These are phyloP conservation scores for Ictalurus punctatus DNA, from an alignment of 2,113 vertebrate species.

Conservation along the genomic window DNA sequence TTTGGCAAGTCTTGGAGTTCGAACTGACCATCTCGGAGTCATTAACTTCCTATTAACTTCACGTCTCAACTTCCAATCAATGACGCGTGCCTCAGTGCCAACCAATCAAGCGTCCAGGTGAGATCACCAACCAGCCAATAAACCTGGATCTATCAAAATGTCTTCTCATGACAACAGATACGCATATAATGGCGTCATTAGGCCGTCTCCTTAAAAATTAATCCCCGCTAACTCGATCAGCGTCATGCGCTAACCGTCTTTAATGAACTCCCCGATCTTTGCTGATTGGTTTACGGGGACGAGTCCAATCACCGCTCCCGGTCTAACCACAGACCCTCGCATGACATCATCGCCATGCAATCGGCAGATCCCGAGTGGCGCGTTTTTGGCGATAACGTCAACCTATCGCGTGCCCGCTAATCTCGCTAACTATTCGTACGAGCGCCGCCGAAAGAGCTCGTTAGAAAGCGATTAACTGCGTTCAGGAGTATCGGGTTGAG, in stretches of 20 bases:
- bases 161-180: slow-evolving; percentile 50
- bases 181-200: slow-evolving; percentile 50
- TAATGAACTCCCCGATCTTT: slow-evolving; percentile 47
- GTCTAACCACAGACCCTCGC: slow-evolving; percentile 45
- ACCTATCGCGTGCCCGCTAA: slow-evolving; percentile 41
- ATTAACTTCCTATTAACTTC: neutral
- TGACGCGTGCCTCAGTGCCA: neutral
- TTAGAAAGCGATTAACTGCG: slow-evolving; percentile 71
- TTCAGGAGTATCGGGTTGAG: slow-evolving; percentile 66
- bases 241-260: slow-evolving; percentile 24
- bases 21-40: neutral
- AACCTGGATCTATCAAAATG: slow-evolving; percentile 31
- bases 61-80: slow-evolving; percentile 22
- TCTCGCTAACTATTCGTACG: slow-evolving; percentile 39
- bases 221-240: slow-evolving; percentile 55
- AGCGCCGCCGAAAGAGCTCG: slow-evolving; percentile 64
- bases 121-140: slow-evolving; percentile 49
- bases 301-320: slow-evolving; percentile 18
- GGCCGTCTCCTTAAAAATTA: slow-evolving; percentile 52
- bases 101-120: slow-evolving; percentile 36
- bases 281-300: slow-evolving; percentile 45
- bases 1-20: neutral
- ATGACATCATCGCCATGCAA: slow-evolving; percentile 63
- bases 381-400: slow-evolving; percentile 57
- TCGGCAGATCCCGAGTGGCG: slow-evolving; percentile 54